Conservation (phyloP, 2,888 invertebrate species). For the Philaethria dido region DNA sequence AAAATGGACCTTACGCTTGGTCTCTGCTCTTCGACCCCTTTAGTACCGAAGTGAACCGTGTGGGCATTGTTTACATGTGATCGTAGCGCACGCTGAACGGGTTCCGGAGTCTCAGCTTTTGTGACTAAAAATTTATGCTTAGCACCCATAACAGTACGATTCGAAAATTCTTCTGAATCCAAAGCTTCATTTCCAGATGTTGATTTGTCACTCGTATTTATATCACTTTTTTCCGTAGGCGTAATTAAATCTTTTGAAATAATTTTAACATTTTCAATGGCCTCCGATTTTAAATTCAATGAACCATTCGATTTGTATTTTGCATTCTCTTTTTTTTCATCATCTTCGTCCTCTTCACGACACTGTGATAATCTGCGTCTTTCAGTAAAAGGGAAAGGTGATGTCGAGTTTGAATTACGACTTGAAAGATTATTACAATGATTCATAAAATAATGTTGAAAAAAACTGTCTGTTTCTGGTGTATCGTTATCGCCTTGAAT, state of each 20-base stretch:
- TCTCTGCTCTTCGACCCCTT: conserved; percentile 81
- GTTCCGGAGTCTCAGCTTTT: conserved; percentile 65
- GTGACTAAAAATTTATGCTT: conserved; percentile 75
- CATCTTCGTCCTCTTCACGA: conserved; percentile 93
- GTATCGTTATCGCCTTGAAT: conserved; percentile 84
- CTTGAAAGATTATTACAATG: conserved; percentile 89
- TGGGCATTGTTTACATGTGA: conserved; percentile 83
- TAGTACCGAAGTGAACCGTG: conserved; percentile 87
- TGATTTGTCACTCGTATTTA: conserved; percentile 48
- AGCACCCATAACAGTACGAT: conserved; percentile 73
- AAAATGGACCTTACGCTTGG: conserved; percentile 86
- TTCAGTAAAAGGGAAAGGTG: conserved; percentile 82
- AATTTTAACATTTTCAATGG: conserved; percentile 48
- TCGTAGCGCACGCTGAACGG: conserved; percentile 75
- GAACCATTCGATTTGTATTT: conserved; percentile 42
- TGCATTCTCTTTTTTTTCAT: conserved; percentile 73
- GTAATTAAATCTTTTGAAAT: conserved; percentile 45
- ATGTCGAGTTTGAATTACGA: conserved; percentile 70
- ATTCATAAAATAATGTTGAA: conserved; percentile 89
- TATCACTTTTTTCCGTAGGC: conserved; percentile 46
- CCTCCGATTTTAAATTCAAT: conserved; percentile 49
- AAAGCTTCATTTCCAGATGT: conserved; percentile 27
- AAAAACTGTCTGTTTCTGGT: conserved; percentile 85
- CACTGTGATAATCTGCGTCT: conserved; percentile 91
- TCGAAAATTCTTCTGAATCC: conserved; percentile 64